Evolutionary conservation across 2,113 vertebrate species (phyloP), one percentile per base, ranked within the genome.

Genomic region (Takifugu bimaculatus): DNA sequence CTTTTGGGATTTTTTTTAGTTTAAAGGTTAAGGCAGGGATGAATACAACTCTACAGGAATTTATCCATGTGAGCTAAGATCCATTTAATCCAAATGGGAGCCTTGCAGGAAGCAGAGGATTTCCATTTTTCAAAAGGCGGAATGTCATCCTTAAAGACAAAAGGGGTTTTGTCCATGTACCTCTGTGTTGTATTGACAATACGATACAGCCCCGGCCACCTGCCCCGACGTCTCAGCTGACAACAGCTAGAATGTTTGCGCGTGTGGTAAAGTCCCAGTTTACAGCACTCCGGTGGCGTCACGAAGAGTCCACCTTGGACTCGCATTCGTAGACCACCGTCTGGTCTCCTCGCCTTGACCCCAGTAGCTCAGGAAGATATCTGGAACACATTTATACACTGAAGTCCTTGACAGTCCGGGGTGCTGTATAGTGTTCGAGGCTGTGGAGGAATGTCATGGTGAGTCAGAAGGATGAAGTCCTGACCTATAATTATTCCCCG

Each of bases 401-500:
- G 25, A 59, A 85, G 86, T 87, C 79, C 85, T 84, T 86, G 86
- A 87, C 82, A 75, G 75, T 79, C 74, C 60, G 77, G 51, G 65
- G 80, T 63, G 25, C 84, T 83, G 81, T 75, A 61, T 80, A 80
- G 70, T 82, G 85, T 87, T 88, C 65, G 35, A 65, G 70, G 59
- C 75, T 65, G 79, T 67, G 62, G 78, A 83, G 82, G 87, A 90
- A 90, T 90, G 86, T 71, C 82, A 69, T 68, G 73, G 75, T 81
- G 82, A 88, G 80, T 79, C 78, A 80, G 57, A 73, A 72, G 80
- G 84, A 88, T 84, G 83, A 79, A 85, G 83, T 72, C 68, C 83
- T 89, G 89, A 90, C 89, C 89, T 91, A 91, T 91, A 92, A 90
- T 91, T 90, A 90, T 90, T 88, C 79, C 78, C 80, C 81, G 29